Evolutionary conservation across 30 jellyfish, hydroid and myxozoan species (phyloP).

Genomic region (Turritopsis rubra): DNA sequence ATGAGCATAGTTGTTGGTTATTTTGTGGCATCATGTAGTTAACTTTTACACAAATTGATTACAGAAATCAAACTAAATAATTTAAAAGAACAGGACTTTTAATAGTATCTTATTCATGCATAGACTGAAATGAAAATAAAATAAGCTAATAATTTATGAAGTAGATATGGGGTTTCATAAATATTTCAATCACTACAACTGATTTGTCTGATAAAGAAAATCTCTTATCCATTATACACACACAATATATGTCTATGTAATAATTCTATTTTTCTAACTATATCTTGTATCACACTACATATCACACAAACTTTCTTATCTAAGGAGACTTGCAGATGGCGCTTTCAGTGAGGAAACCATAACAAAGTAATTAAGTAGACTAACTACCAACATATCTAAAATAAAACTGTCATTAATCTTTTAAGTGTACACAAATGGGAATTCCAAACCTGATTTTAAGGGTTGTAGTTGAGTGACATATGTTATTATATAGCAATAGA

Average conservation of each 20-base stretch:
- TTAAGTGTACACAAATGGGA: not conserved
- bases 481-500: not conserved
- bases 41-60: too few species aligned
- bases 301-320: not conserved
- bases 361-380: not conserved
- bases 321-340: not conserved
- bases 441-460: not conserved
- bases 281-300: not conserved
- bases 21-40: too few species aligned
- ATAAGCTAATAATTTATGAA: not conserved
- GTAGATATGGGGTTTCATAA: not conserved
- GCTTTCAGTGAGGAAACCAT: not conserved
- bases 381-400: not conserved
- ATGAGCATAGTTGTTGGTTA: not conserved
- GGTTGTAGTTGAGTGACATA: not conserved
- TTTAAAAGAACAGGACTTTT: too few species aligned
- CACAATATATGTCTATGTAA: not conserved
- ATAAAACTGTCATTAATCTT: not conserved
- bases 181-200: not conserved
- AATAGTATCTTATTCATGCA: too few species aligned
- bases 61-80: not conserved
- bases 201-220: not conserved
- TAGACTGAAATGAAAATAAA: not conserved
- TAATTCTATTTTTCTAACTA: not conserved
- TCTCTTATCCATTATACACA: not conserved